Percentiles rank a stretch among this genome's conserved stretches.
These are phyloP conservation scores for Dasysyrphus albostriatus DNA, from an alignment of 2,888 invertebrate genomes.

Conservation along the genomic window DNA sequence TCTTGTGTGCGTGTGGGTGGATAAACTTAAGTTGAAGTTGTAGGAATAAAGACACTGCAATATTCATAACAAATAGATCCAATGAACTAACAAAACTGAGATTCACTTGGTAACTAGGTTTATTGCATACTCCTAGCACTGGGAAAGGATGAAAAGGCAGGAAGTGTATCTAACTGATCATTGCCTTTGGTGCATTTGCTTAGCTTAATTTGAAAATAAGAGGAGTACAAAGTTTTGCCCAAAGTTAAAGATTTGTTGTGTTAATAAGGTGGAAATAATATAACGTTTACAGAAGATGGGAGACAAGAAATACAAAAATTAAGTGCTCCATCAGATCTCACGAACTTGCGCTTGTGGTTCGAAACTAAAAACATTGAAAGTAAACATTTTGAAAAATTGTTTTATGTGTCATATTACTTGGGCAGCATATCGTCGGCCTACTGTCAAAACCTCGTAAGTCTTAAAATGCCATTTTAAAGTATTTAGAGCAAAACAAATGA, in stretches of 20 bases:
- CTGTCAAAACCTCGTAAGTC: too few relatives aligned
- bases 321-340: too few relatives aligned
- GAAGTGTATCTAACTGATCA: constrained; percentile 53
- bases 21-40: constrained; percentile 47
- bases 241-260: constrained; percentile 2
- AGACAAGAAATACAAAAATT: too few relatives aligned
- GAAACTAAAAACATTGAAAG: too few relatives aligned
- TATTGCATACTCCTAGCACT: background rate
- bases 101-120: background rate
- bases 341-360: too few relatives aligned
- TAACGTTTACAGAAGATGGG: too few relatives aligned
- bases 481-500: too few relatives aligned
- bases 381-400: too few relatives aligned
- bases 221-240: background rate
- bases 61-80: constrained; percentile 51
- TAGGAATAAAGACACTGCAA: constrained; percentile 45
- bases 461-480: too few relatives aligned
- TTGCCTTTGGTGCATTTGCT: constrained; percentile 48
- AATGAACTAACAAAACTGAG: constrained; percentile 32
- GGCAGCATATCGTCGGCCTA: too few relatives aligned
- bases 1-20: constrained; percentile 37
- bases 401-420: too few relatives aligned
- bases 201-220: constrained; percentile 48
- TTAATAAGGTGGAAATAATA: too few relatives aligned
- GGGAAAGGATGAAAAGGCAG: constrained; percentile 25